Evolutionary conservation across 2,888 invertebrate genomes (phyloP).

Genomic region (Diachrysia chrysitis): DNA sequence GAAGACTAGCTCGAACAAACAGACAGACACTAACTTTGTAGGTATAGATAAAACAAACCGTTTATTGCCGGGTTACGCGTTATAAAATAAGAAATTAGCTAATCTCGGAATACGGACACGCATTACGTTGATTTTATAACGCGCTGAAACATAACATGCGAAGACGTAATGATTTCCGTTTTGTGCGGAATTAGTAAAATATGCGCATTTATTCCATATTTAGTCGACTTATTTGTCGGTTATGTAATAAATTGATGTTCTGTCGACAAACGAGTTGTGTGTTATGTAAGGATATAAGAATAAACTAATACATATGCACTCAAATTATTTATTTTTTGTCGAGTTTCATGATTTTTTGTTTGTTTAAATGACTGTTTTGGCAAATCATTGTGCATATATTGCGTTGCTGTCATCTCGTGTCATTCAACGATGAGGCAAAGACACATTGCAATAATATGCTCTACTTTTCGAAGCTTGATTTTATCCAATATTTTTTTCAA

Average conservation of each 20-base stretch:
- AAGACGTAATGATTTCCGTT: conserved; percentile 42
- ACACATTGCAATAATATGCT: not conserved
- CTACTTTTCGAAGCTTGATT: not conserved
- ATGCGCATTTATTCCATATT: conserved; percentile 50
- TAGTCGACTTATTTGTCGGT: conserved; percentile 35
- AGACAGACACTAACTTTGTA: not conserved
- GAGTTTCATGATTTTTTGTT: not conserved
- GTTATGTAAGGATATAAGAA: conserved; percentile 32
- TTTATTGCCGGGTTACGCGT: not conserved
- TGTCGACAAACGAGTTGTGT: conserved; percentile 14
- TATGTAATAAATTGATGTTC: conserved; percentile 34
- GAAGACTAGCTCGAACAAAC: not conserved
- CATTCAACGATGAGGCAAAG: not conserved
- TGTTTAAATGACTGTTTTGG: conserved; percentile 1
- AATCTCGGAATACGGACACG: not conserved
- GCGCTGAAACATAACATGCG: conserved; percentile 26
- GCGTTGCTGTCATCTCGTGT: not conserved
- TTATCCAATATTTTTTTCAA: not conserved
- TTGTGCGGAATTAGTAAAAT: conserved; percentile 39
- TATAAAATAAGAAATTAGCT: not conserved
- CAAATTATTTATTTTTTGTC: not conserved
- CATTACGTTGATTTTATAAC: conserved; percentile 1
- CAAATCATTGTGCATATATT: conserved; percentile 14
- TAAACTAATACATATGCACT: not conserved
- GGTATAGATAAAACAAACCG: not conserved